These are phyloP conservation scores for Australoheros facetus DNA, from an alignment of 2,797 vertebrate species.

Conservation along the genomic window DNA sequence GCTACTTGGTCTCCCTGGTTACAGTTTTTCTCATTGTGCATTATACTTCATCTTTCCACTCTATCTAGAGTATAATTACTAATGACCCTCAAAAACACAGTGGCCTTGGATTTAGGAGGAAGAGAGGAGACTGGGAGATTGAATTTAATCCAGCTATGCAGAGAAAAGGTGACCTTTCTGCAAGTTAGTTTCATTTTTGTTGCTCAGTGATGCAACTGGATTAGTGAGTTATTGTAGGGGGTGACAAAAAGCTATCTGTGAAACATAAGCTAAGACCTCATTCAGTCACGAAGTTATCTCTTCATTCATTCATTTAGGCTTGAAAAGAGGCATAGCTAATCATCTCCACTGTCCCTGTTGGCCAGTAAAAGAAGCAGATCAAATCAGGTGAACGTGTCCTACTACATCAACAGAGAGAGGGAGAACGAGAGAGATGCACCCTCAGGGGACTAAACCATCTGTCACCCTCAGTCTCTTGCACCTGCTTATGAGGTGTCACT, in stretches of 20 bases:
- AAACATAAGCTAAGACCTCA: conserved; percentile 47
- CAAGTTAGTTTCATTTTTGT: conserved; percentile 68
- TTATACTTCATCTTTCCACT: conserved; percentile 47
- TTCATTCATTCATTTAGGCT: conserved; percentile 35
- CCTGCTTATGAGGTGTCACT: conserved; percentile 59
- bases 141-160: conserved; percentile 70
- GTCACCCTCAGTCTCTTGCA: conserved; percentile 51
- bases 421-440: conserved; percentile 31
- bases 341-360: conserved; percentile 36
- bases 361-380: conserved; percentile 50
- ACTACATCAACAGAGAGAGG: conserved; percentile 5
- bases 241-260: conserved; percentile 55
- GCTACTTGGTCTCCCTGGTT: conserved; percentile 14
- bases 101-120: conserved; percentile 73
- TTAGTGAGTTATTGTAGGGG: conserved; percentile 66
- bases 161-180: conserved; percentile 72
- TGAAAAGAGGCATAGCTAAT: conserved; percentile 44
- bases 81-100: conserved; percentile 63
- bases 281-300: conserved; percentile 27
- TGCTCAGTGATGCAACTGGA: conserved; percentile 69
- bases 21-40: conserved; percentile 47
- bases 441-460: conserved; percentile 62
- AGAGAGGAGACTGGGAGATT: conserved; percentile 65
- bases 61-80: conserved; percentile 68
- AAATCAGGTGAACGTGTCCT: conserved; percentile 30